Percentiles rank a stretch among this genome's conserved stretches.
These are phyloP conservation scores for Anhinga rufa DNA, from an alignment of 2,113 vertebrate genomes.

Conservation along the genomic window DNA sequence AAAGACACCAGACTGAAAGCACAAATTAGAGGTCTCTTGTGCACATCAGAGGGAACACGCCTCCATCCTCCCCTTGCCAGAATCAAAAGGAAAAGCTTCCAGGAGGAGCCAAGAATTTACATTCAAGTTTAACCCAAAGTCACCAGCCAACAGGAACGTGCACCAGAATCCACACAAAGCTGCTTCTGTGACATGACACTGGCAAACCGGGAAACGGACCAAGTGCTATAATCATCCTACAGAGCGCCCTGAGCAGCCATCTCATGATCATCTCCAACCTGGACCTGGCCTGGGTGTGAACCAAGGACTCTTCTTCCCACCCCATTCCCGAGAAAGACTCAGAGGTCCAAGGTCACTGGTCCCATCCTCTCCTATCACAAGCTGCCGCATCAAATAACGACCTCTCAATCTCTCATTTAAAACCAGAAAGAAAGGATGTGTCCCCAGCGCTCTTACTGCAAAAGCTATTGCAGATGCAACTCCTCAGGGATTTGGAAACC, in stretches of 20 bases:
- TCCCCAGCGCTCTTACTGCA: background rate
- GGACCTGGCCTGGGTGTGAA: background rate
- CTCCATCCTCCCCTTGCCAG: background rate
- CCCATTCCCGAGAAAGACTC: background rate
- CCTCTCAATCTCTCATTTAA: background rate
- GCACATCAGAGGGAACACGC: background rate
- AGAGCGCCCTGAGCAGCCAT: background rate
- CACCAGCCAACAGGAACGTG: conserved; percentile 35
- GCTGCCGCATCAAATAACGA: background rate
- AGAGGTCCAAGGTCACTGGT: background rate
- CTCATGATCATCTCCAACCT: background rate
- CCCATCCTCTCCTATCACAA: background rate
- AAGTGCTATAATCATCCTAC: background rate
- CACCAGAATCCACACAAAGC: conserved; percentile 34
- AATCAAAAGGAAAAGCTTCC: conserved; percentile 25
- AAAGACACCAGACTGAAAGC: background rate
- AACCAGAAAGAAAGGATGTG: background rate
- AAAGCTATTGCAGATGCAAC: background rate
- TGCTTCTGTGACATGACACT: background rate
- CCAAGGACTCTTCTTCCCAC: background rate
- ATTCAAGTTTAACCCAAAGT: conserved; percentile 57
- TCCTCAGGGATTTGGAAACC: background rate
- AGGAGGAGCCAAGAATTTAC: conserved; percentile 38
- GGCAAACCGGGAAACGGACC: background rate
- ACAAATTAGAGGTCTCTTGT: conserved; percentile 1